Conservation (phyloP, 2,888 invertebrate genomes). For the Nomada ruficornis region DNA sequence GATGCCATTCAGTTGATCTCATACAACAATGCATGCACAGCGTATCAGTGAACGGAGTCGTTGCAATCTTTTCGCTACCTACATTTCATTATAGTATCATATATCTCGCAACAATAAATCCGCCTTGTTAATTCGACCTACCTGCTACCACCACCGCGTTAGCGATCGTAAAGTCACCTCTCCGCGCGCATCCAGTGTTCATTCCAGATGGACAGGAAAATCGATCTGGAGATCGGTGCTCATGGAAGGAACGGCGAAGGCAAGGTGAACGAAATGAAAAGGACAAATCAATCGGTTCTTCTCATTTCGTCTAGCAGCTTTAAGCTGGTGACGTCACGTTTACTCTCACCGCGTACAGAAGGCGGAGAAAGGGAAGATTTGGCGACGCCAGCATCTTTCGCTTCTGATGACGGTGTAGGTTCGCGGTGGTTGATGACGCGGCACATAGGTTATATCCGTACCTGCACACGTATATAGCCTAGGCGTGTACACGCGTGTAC, state of each 20-base stretch:
- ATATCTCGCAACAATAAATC: no score
- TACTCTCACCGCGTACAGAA: conserved; percentile 77
- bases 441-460: conserved; percentile 77
- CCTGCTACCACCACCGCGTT: no score
- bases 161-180: no score
- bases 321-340: conserved; percentile 79
- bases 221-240: neutral
- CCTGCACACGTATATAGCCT: conserved; percentile 24
- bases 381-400: conserved; percentile 81
- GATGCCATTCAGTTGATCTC: conserved; percentile 33
- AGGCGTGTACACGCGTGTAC: conserved; percentile 10
- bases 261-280: conserved; percentile 57
- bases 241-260: conserved; percentile 2
- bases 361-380: conserved; percentile 79
- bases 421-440: conserved; percentile 78
- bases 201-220: neutral
- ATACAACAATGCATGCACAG: conserved; percentile 30
- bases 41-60: neutral
- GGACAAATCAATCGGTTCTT: conserved; percentile 68
- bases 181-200: no score
- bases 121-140: no score
- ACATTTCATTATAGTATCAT: no score
- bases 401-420: conserved; percentile 80
- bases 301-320: conserved; percentile 74
- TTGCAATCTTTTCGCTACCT: no score